Conservation (phyloP, 2,888 invertebrate genomes). For the Germaria angustata region DNA sequence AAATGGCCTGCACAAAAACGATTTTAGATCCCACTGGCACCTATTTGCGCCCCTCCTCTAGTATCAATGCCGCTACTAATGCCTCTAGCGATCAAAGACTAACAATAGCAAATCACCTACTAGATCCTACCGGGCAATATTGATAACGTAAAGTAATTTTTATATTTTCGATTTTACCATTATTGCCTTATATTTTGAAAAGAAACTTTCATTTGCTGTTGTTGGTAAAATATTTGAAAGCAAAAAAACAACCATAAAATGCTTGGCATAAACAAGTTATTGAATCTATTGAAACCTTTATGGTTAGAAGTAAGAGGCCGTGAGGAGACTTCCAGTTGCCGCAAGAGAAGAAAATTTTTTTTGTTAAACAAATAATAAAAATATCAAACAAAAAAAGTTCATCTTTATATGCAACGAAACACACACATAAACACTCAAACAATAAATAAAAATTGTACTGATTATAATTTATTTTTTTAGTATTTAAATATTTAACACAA, state of each 20-base stretch:
- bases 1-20: conserved; percentile 69
- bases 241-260: conserved; percentile 46
- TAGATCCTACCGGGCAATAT: conserved; percentile 80
- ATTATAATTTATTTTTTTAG: conserved; percentile 65
- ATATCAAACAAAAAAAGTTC: conserved; percentile 10
- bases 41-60: conserved; percentile 73
- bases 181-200: conserved; percentile 72
- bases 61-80: conserved; percentile 48
- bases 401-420: conserved; percentile 14
- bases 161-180: conserved; percentile 62
- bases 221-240: conserved; percentile 47
- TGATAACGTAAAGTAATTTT: conserved; percentile 62
- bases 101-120: conserved; percentile 63
- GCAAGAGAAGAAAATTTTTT: conserved; percentile 77
- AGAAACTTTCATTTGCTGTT: conserved; percentile 15
- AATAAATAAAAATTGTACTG: conserved; percentile 59
- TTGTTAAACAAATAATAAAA: conserved; percentile 16
- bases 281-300: conserved; percentile 58
- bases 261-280: conserved; percentile 56
- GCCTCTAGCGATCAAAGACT: conserved; percentile 67
- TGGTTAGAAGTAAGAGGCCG: conserved; percentile 79
- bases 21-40: conserved; percentile 79
- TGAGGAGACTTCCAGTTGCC: conserved; percentile 80
- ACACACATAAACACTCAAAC: conserved; percentile 30
- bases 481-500: conserved; percentile 51